A percentile compares a stretch with the other conserved stretches of the same genome.
Conservation (phyloP, 1,140 invertebrate species). For the Brachionus rubens region DNA sequence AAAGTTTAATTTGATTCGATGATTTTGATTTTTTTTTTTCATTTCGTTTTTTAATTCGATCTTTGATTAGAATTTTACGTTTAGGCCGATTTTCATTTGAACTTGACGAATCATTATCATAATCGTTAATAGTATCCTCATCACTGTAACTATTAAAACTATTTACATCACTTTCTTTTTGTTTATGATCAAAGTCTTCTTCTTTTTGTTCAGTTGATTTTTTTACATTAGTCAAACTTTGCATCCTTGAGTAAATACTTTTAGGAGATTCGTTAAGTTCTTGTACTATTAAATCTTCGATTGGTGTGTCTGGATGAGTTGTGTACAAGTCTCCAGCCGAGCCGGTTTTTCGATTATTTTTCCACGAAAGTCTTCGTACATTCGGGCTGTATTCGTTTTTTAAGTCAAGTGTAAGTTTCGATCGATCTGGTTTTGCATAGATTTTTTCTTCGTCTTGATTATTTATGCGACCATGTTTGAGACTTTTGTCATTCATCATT, state of each 20-base stretch:
- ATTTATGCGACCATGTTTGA: neutral
- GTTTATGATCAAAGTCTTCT: neutral
- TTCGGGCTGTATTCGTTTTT: neutral
- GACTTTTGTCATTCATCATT: neutral
- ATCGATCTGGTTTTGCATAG: neutral
- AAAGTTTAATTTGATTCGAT: conserved; percentile 1
- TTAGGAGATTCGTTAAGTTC: conserved; percentile 30
- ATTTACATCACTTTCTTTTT: neutral
- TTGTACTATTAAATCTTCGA: neutral
- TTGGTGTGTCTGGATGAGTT: neutral
- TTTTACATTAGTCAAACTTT: neutral
- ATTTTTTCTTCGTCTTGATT: neutral
- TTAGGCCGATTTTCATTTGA: neutral
- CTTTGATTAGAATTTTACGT: neutral
- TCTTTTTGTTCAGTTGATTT: neutral
- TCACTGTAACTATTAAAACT: neutral
- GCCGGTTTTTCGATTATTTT: neutral
- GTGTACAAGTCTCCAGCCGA: conserved; percentile 17
- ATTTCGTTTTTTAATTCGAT: neutral
- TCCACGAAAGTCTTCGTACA: neutral
- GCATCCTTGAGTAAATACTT: conserved; percentile 18
- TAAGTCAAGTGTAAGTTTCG: neutral
- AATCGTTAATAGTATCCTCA: neutral
- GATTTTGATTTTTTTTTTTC: conserved; percentile 24
- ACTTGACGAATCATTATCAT: conserved; percentile 20